Conservation (phyloP, 2,888 invertebrate species). For the Dicyrtoma fusca region DNA sequence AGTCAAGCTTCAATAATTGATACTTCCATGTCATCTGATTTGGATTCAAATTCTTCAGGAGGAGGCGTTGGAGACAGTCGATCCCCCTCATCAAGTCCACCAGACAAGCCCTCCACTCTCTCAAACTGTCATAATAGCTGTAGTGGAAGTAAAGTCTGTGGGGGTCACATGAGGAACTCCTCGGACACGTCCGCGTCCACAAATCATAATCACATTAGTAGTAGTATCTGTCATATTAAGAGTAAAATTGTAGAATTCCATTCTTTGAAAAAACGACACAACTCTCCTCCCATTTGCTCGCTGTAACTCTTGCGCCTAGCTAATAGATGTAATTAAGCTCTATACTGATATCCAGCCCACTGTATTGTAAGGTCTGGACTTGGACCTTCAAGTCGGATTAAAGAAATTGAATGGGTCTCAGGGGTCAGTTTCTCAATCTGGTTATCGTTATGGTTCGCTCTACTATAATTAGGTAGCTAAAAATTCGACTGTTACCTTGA, state of each 20-base stretch:
- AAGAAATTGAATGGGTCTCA: too few relatives aligned
- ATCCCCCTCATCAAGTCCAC: slow-evolving; percentile 19
- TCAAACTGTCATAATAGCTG: neutral
- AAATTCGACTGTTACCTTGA: too few relatives aligned
- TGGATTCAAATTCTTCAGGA: neutral
- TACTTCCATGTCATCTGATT: slow-evolving; percentile 31
- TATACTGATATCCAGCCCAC: too few relatives aligned
- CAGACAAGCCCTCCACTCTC: neutral
- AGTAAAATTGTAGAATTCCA: slow-evolving; percentile 54
- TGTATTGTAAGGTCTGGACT: too few relatives aligned
- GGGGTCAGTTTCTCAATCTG: too few relatives aligned
- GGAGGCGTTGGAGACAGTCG: slow-evolving; percentile 10
- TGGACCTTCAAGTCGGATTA: too few relatives aligned
- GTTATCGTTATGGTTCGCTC: too few relatives aligned
- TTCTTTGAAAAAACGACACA: slow-evolving; percentile 53
- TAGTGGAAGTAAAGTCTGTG: neutral
- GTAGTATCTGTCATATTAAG: slow-evolving; percentile 51
- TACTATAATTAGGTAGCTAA: too few relatives aligned
- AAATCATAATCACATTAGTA: slow-evolving; percentile 43
- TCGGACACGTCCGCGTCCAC: slow-evolving; percentile 29
- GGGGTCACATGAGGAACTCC: slow-evolving; percentile 29
- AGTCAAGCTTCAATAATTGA: slow-evolving; percentile 52
- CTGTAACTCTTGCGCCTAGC: too few relatives aligned
- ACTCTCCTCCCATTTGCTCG: slow-evolving; percentile 55
- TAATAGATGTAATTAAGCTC: too few relatives aligned